Evolutionary conservation across 2,113 vertebrate species (phyloP), one percentile per base, ranked within the genome.

Genomic region (Stigmatopora argus): DNA sequence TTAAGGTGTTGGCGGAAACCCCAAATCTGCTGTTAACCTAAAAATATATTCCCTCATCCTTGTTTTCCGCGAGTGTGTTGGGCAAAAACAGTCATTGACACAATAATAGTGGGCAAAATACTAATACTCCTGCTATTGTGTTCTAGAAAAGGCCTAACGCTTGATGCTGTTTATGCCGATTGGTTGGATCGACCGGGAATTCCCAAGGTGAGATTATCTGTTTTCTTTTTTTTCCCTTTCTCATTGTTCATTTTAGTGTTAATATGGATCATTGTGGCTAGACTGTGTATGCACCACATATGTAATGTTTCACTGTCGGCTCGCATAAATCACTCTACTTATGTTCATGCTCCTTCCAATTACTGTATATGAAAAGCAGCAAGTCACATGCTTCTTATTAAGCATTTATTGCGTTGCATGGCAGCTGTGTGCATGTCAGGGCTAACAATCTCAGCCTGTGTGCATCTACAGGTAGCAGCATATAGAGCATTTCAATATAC

Each of bases 171-270:
- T 88, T 91, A 92, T 79, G 81, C 87, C 76, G 90, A 92, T 64
- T 99, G 97, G 96, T 92, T 99, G 45, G 94, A 99, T 87, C 89
- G 85, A 86, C 90, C 94, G 0, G 94, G 94, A 85, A 91, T 97
- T 85, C 94, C 97, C 69, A 86, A 94, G 95, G 97, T 98, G 31
- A 65, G 47, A 48, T 61, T 55, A 68, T 65, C 47, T 62, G 65
- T 23, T 70, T 57, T 73, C 35, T 34, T 19, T 56, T 19, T 56
- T 64, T 4, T 48, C 52, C 23, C 23, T 56, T 68, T 44, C 67
- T 15, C 31, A 15, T 65, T 35, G 58, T 71, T 65, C 46, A 61
- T 45, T 61, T 61, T 61, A 45, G 41, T 45, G 14, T 46, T 23
- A 21, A 23, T 15, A 21, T 61, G 38, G 13, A 61, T 61, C 41